Conservation (phyloP, 1,140 invertebrate species). For the Arion vulgaris region DNA sequence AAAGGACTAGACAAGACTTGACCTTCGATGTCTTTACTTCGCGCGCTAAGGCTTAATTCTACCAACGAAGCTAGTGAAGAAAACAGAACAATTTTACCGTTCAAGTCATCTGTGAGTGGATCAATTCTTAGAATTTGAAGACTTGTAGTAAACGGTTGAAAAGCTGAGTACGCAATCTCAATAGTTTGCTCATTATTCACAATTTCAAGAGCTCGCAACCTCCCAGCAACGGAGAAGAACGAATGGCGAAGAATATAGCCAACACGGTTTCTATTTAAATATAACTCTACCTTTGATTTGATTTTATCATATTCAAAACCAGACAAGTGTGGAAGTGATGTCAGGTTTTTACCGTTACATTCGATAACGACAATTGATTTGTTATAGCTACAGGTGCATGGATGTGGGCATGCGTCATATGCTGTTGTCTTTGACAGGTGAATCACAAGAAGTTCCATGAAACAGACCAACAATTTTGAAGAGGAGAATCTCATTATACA, state of each 20-base stretch:
- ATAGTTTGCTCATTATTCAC: background rate
- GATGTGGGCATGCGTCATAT: background rate
- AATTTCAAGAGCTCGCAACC: background rate
- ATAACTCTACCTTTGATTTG: background rate
- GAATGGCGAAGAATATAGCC: background rate
- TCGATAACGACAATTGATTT: background rate
- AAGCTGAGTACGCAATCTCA: background rate
- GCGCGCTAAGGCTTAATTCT: background rate
- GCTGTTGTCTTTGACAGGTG: background rate
- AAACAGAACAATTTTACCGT: background rate
- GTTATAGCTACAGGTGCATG: background rate
- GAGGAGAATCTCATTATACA: background rate
- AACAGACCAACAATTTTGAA: background rate
- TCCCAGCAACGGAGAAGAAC: background rate
- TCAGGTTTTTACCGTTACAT: background rate
- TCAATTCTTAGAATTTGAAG: background rate
- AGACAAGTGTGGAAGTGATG: background rate
- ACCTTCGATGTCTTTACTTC: background rate
- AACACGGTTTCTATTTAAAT: background rate
- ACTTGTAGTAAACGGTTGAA: background rate
- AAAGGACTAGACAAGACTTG: background rate
- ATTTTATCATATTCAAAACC: background rate
- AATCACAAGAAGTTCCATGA: background rate
- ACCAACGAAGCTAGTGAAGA: background rate
- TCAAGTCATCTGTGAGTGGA: background rate